Evolutionary conservation across 1,140 invertebrate genomes (phyloP), one percentile per base, ranked within the genome.

Genomic region (Ericerus pela): DNA sequence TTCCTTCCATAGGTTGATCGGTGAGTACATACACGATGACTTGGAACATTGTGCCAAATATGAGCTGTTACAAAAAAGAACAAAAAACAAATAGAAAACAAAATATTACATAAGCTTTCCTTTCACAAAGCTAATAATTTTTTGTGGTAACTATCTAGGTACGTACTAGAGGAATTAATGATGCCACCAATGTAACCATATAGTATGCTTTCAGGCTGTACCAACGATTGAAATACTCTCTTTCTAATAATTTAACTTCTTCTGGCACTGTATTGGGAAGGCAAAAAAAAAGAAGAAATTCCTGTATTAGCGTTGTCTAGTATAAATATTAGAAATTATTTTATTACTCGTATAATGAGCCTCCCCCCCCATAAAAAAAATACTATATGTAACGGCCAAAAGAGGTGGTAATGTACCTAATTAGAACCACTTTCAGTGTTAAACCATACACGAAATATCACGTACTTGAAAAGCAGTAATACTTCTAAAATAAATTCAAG

Each of bases 151-250:
- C 26, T 43, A 43, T 43, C 18, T 16, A 22, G 20, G 41, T 43
- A 43, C 20, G 14, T 68, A 76, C 74, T 64, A 73, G 71, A 18
- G 70, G 64, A 4, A 84, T 84, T 26, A 85, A 72, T 24, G 77
- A 77, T 0, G 88, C 79, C 52, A 88, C 66, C 0, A 87, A 83
- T 62, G 88, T 77, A 0, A 92, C 90, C 12, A 79, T 66, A 61
- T 82, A 85, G 65, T 83, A 85, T 0, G 82, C 76, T 63, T 82
- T 82, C 2, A 84, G 69, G 58, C 81, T 80, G 68, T 86, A 86
- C 82, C 82, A 86, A 38, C 80, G 78, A 66, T 86, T 86, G 59
- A 84, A 76, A 66, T 83, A 81, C 66, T 86, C 84, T 59, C 81
- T 68, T 11, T 79, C 73, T 62, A 85, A 74, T 41, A 83, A 71